phyloP scores from a whole-genome alignment of 2,888 invertebrate species.

The Cataglyphis livida region DNA sequence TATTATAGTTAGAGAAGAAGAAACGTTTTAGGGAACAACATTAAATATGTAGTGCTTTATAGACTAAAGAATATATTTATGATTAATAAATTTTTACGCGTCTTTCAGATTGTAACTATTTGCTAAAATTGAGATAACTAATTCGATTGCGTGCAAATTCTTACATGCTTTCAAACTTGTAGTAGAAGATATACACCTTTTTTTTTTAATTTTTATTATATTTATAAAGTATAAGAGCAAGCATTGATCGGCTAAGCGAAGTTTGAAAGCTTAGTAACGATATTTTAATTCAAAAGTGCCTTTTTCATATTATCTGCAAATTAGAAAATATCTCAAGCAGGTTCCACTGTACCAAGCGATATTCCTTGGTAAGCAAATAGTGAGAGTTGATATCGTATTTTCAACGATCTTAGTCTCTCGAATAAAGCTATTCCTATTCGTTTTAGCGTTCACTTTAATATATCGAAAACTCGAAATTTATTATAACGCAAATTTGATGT shows the following conservation, averaged over 20 bases:
- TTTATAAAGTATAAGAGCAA: slow-evolving; percentile 20
- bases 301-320: slow-evolving; percentile 47
- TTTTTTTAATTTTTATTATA: slow-evolving; percentile 40
- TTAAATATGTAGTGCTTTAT: slow-evolving; percentile 43
- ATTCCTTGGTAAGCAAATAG: slow-evolving; percentile 16
- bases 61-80: slow-evolving; percentile 46
- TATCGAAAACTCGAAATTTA: not conserved
- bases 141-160: slow-evolving; percentile 26
- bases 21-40: slow-evolving; percentile 45
- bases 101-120: slow-evolving; percentile 38
- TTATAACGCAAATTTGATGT: not conserved
- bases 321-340: slow-evolving; percentile 45
- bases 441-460: slow-evolving; percentile 31
- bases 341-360: slow-evolving; percentile 24
- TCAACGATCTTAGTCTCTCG: slow-evolving; percentile 13
- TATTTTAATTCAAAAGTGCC: slow-evolving; percentile 52
- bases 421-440: slow-evolving; percentile 19
- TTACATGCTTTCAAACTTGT: slow-evolving; percentile 48
- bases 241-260: slow-evolving; percentile 19
- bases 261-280: slow-evolving; percentile 45
- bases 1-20: slow-evolving; percentile 26
- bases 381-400: slow-evolving; percentile 28
- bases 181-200: slow-evolving; percentile 5
- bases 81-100: slow-evolving; percentile 44
- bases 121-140: slow-evolving; percentile 38